Conservation (phyloP, 2,888 invertebrate genomes). For the Monochamus alternatus region DNA sequence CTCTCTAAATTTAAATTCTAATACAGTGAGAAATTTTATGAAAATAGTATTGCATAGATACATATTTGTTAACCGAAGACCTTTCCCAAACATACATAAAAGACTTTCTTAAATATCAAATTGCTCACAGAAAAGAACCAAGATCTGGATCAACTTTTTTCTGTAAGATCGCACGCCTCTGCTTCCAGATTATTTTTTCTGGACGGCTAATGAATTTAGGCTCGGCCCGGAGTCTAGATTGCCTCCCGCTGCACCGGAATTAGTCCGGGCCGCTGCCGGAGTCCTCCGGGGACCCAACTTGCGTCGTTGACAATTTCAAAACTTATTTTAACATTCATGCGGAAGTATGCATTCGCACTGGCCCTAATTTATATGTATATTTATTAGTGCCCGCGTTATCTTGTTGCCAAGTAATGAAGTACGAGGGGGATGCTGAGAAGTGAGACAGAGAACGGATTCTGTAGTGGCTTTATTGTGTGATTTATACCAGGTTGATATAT, state of each 20-base stretch:
- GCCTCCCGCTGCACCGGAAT: constrained; percentile 66
- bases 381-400: constrained; percentile 67
- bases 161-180: background rate
- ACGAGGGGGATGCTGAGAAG: constrained; percentile 21
- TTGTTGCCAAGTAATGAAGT: constrained; percentile 44
- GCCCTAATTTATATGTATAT: constrained; percentile 72
- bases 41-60: no score
- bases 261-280: constrained; percentile 63
- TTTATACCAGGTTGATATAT: background rate
- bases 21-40: no score
- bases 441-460: constrained; percentile 10
- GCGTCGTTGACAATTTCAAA: constrained; percentile 73
- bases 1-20: no score
- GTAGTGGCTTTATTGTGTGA: constrained; percentile 12
- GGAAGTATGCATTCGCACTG: constrained; percentile 67
- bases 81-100: no score
- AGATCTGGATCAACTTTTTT: no score
- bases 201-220: constrained; percentile 69
- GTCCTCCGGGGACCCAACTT: constrained; percentile 70
- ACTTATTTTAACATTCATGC: constrained; percentile 75
- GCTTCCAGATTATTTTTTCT: constrained; percentile 60
- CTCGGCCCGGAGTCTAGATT: constrained; percentile 63
- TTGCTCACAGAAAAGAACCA: no score
- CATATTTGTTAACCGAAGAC: no score
- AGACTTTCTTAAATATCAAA: no score